Conservation (phyloP, 2,113 vertebrate species). For the Petromus typicus region DNA sequence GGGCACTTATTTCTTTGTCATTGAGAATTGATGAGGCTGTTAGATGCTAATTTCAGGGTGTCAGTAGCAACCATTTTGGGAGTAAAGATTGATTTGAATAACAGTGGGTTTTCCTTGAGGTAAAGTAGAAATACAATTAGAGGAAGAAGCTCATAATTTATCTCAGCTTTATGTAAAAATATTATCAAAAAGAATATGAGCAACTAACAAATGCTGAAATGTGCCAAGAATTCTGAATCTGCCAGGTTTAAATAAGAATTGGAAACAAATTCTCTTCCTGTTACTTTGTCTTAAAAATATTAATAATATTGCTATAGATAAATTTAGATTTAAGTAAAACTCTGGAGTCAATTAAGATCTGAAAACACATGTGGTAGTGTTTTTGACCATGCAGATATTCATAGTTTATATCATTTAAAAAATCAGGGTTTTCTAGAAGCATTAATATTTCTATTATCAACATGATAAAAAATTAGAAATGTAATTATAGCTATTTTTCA, state of each 20-base stretch:
- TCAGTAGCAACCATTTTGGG: conserved; percentile 77
- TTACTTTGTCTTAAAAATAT: background rate
- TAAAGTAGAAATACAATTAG: conserved; percentile 82
- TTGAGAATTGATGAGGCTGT: conserved; percentile 79
- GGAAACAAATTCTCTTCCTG: conserved; percentile 40
- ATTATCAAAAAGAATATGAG: conserved; percentile 68
- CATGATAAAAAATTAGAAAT: background rate
- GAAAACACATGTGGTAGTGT: background rate
- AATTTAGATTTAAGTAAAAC: background rate
- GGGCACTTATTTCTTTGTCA: conserved; percentile 76
- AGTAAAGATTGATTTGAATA: conserved; percentile 80
- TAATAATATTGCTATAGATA: background rate
- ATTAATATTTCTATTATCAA: background rate
- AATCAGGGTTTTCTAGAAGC: background rate
- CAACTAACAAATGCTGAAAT: conserved; percentile 44
- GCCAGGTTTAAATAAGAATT: conserved; percentile 48
- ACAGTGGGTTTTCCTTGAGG: conserved; percentile 80
- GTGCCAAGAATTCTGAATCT: conserved; percentile 61
- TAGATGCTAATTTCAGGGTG: conserved; percentile 81
- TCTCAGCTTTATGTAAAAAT: conserved; percentile 80
- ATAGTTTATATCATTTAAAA: background rate
- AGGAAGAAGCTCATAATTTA: conserved; percentile 76
- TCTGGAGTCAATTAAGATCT: background rate
- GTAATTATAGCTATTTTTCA: background rate
- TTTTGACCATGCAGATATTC: background rate